Conservation (phyloP, 92 coral and sea anemone genomes). For the Anthopleura xanthogrammica region DNA sequence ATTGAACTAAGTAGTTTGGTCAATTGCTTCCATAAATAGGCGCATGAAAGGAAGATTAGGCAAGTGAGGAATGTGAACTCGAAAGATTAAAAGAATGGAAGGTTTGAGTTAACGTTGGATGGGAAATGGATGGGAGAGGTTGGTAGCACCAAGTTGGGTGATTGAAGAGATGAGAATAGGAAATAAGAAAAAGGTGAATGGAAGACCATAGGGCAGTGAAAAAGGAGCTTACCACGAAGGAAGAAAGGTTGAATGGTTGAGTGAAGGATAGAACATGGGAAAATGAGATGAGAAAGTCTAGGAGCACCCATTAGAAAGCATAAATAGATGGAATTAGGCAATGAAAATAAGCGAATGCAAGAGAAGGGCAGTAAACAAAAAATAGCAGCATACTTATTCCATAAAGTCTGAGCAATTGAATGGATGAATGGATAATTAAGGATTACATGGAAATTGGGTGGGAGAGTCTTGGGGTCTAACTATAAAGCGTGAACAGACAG, state of each 20-base stretch:
- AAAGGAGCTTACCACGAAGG: too few relatives aligned
- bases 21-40: background rate
- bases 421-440: background rate
- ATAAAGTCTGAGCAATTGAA: background rate
- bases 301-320: too few relatives aligned
- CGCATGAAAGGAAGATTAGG: background rate
- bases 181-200: background rate
- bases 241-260: too few relatives aligned
- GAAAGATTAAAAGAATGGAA: background rate
- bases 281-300: too few relatives aligned
- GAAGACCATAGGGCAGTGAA: too few relatives aligned
- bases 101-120: background rate
- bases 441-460: background rate
- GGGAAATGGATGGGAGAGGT: background rate
- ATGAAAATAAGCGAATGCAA: background rate
- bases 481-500: background rate
- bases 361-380: background rate
- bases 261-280: too few relatives aligned
- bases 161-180: background rate
- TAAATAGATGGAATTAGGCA: background rate
- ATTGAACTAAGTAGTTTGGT: background rate
- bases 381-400: background rate
- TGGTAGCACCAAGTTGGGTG: background rate
- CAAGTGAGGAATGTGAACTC: background rate
- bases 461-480: background rate